Base-by-base conservation (phyloP, 2,113 vertebrate species). In the Callipepla californica region DNA sequence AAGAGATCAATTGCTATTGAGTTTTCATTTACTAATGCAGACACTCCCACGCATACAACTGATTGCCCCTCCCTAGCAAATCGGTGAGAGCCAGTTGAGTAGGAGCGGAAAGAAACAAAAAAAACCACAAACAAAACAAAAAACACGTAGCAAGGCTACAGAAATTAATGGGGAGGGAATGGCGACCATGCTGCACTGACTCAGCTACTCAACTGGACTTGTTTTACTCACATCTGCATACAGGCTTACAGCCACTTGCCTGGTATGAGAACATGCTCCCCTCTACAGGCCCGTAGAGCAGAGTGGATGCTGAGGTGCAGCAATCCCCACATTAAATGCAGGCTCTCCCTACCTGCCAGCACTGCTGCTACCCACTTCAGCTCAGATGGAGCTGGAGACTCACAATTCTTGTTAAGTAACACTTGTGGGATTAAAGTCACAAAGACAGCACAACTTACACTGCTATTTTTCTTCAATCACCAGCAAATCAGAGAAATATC, bases 1-100 rank as follows among this genome's bases (percentile, higher is more conserved):
- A 78, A 45, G 14, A 72, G 36, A 34, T 47, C 6, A 55, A 80
- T 55, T 23, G 11, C 42, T 28, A 67, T 48, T 10, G 34, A 30
- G 36, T 13, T 44, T 59, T 69, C 55, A 48, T 45, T 44, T 45
- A 25, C 45, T 28, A 74, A 74, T 0, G 0, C 21, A 50, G 28
- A n/a, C 3, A 8, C 9, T 36, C 66, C n/a, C 51, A 51, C 1
- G 0, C 2, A 4, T 36, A 61, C n/a, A 38, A 22, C 36, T 34
- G 17, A 6, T 4, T 14, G 19, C 3, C 7, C 8, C n/a, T 45
- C 57, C 76, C 30, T 70, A 93, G 30, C 26, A 38, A 40, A 38
- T 7, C 10, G 42, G 30, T 13, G 14, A 61, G 38, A 50, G 28
- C 38, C 32, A 38, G 76, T 21, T 28, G 34, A 85, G 45, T 5